Base-by-base conservation (phyloP, 2,888 invertebrate genomes). In the Meghimatium bilineatum region DNA sequence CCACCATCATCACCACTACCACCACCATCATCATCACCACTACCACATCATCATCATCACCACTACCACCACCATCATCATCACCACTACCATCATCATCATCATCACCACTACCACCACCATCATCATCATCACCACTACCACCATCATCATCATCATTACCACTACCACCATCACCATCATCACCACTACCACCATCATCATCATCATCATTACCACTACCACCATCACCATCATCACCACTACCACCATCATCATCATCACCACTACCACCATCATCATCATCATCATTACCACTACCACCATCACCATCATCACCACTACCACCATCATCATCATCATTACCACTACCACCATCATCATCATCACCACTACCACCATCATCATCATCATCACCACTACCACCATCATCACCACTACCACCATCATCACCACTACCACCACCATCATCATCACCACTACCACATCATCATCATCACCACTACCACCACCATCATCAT, bases 221-320 rank as follows among this genome's bases (percentile, higher is more conserved):
- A 23, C 74, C 49, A 49, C 74, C 49, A 75, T 20, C 49, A 49
- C 49, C 49, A 75, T 49, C 10, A 75, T 26, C 49, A 75, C 49
- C 49, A 75, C 49, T 49, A 75, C 44, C 49, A 49, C 74, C 49
- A 49, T n/a, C 10, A 75, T 49, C 49, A 75, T 49, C 49, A 49
- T 49, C 49, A 75, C 74, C 49, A 75, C 44, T 75, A 75, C 74
- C 49, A 75, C 74, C 49, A 49, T 49, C 49, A 75, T 26, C 49
- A 75, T 49, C 49, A 75, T 49, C 49, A 75, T 49, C 49, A 75
- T 49, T 75, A 75, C 74, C 49, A 49, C 74, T 75, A 26, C 74
- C 49, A 49, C 74, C n/a, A 49, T 49, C 49, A 49, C 74, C 14
- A 49, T 49, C 49, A 74, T 49, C 49, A 49, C 74, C 49, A 23